phyloP scores from a whole-genome alignment of 2,888 invertebrate genomes.

The Operophtera brumata region DNA sequence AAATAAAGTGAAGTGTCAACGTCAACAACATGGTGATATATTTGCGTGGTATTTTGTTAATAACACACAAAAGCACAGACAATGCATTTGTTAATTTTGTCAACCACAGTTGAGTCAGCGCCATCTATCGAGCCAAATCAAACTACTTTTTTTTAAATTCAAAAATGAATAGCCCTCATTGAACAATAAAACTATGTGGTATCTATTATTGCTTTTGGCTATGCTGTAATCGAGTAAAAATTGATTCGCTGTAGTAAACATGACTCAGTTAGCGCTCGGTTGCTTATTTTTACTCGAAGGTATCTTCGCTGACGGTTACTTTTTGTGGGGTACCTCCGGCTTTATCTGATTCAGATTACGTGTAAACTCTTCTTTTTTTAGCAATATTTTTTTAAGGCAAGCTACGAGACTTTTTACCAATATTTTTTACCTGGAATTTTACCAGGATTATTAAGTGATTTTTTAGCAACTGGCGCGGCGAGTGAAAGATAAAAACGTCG shows the following conservation, averaged over 20 bases:
- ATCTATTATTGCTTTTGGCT: too few species aligned
- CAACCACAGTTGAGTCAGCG: too few species aligned
- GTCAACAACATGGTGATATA: too few species aligned
- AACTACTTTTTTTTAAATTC: too few species aligned
- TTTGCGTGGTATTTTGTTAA: too few species aligned
- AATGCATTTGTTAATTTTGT: too few species aligned
- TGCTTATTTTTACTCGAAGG: background rate
- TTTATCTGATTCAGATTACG: conserved; percentile 68
- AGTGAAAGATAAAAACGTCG: conserved; percentile 43
- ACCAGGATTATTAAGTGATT: background rate
- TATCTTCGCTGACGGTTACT: conserved; percentile 38
- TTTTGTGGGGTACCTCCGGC: conserved; percentile 55
- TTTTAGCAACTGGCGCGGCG: conserved; percentile 42
- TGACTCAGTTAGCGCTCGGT: background rate
- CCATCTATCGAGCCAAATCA: too few species aligned
- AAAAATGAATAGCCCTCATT: too few species aligned
- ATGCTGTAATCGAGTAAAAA: too few species aligned
- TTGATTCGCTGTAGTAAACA: background rate
- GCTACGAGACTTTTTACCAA: conserved; percentile 38
- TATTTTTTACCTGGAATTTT: conserved; percentile 33
- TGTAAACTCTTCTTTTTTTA: conserved; percentile 58
- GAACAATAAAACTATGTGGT: too few species aligned
- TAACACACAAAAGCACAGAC: too few species aligned
- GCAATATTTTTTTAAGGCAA: conserved; percentile 40
- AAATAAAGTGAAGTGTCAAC: too few species aligned